Evolutionary conservation across 1,140 invertebrate genomes (phyloP), one percentile per base, ranked within the genome.

Genomic region (Drosophila sucinea): DNA sequence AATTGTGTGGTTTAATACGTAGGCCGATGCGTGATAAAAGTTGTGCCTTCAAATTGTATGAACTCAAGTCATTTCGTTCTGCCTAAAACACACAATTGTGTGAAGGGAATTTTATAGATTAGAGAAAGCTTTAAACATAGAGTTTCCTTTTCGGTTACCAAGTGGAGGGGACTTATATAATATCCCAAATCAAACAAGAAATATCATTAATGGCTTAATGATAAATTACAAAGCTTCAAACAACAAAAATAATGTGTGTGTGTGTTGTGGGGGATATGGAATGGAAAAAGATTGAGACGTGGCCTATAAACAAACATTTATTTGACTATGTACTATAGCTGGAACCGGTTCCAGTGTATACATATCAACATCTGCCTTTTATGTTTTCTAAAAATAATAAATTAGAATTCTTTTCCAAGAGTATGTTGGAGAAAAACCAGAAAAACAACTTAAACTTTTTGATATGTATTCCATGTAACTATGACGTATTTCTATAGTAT

Each of bases 241-340:
- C 35, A 38, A 38, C 35, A 38, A 38, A n/a, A 38, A 11, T 38
- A 11, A 10, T 51, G 44, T 25, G n/a, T 47, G 17, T 23, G 41
- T 44, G 5, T 47, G 1, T 7, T 41, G 17, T 0, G 23, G 10
- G 30, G 35, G 23, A 5, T 62, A 65, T 38, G 35, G 29, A 57
- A 73, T 67, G 33, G 68, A 64, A 77, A 60, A 79, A 81, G 58
- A 76, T 33, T 70, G 69, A 27, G 79, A 86, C 78, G 79, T 86
- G 83, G 79, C 82, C 82, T 79, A 79, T 70, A 74, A 79, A 76
- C 65, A 69, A 60, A 85, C 58, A 63, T 66, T 69, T 64, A 77
- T 40, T 80, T 68, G 64, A 41, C 27, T 17, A 17, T 17, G 17
- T 51, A 51, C 66, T 58, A 70, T 35, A 62, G 64, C 60, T 67